Evolutionary conservation across 1,140 invertebrate genomes (phyloP), one percentile per base, ranked within the genome.

Genomic region (Caenorhabditis remanei): DNA sequence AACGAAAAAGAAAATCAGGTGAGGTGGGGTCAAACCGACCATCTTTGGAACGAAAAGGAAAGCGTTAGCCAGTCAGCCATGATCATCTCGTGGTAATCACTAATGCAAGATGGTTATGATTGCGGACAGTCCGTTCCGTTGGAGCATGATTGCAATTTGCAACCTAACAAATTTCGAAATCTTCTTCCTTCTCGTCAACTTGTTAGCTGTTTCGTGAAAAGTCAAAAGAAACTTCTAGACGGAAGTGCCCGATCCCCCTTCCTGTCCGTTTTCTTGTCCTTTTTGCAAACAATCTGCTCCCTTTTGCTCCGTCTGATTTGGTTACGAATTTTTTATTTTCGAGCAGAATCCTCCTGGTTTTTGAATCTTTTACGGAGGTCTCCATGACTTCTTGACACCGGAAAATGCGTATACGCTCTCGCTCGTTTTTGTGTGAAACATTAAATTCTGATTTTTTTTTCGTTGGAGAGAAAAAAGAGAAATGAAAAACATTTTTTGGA

Each of bases 271-370:
- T 16, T 53, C 16, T 53, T 58, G 14, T 19, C 41, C 65, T 19
- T 71, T 71, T n/a, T 71, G 65, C 65, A 71, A 46, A 71, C 65
- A 71, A 71, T 63, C 61, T 24, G 32, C 32, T 32, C 8, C 8
- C 8, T n/a, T 4, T 16, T 61, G n/a, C 56, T 61, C 56, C 14
- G 40, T 71, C 41, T 71, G 65, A 71, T 71, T 71, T 46, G 4
- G 65, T 71, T 71, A 71, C 40, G 24, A 63, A 63, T 63, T n/a
- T 32, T 7, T 32, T 50, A 0, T 32, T 58, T 58, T 58, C n/a
- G 61, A 63, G 24, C 8, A 63, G 3, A 63, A 63, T 7, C 40
- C 32, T 63, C 21, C 9, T 65, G 61, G 61, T 65, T 8, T 65
- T 65, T 65, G 61, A 65, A 41, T 19, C n/a, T 40, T 32, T 65